Percentiles rank a stretch among this genome's conserved stretches.
Conservation (phyloP, 1,140 invertebrate species). For the Aphelinus certus region DNA sequence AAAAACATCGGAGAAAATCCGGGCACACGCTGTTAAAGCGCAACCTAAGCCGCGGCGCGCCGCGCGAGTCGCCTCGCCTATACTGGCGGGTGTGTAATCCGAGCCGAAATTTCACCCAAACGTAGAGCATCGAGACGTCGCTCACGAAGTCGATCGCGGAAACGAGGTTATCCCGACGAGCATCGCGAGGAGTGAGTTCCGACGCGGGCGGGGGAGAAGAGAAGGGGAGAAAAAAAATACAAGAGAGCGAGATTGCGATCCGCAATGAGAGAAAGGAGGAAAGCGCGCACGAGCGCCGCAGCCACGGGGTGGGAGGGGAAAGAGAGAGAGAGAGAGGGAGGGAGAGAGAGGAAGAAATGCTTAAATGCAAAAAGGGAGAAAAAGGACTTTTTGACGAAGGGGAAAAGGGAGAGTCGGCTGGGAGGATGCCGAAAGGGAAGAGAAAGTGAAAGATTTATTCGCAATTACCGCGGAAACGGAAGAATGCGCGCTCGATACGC, state of each 20-base stretch:
- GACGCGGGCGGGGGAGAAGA: conserved; percentile 29
- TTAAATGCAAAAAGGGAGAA: background rate
- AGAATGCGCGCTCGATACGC: background rate
- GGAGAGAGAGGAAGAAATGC: no score
- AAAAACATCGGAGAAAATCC: no score
- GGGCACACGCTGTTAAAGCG: background rate
- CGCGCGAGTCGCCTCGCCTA: conserved; percentile 37
- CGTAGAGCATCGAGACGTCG: conserved; percentile 45
- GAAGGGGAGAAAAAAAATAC: conserved; percentile 33
- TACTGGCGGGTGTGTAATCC: conserved; percentile 48
- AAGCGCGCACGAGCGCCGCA: background rate
- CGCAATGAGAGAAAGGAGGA: conserved; percentile 7
- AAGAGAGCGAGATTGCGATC: conserved; percentile 10
- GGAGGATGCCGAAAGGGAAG: background rate
- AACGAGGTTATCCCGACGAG: conserved; percentile 52
- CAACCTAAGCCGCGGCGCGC: conserved; percentile 20
- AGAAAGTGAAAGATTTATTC: background rate
- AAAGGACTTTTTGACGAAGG: background rate
- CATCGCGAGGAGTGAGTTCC: conserved; percentile 40
- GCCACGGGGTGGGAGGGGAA: no score
- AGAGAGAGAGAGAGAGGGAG: no score
- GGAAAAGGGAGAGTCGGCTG: background rate
- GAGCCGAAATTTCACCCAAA: conserved; percentile 54
- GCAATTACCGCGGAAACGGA: conserved; percentile 4
- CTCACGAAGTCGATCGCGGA: conserved; percentile 48